phyloP scores from a whole-genome alignment of 2,888 invertebrate species.

The Melipona bicolor region DNA sequence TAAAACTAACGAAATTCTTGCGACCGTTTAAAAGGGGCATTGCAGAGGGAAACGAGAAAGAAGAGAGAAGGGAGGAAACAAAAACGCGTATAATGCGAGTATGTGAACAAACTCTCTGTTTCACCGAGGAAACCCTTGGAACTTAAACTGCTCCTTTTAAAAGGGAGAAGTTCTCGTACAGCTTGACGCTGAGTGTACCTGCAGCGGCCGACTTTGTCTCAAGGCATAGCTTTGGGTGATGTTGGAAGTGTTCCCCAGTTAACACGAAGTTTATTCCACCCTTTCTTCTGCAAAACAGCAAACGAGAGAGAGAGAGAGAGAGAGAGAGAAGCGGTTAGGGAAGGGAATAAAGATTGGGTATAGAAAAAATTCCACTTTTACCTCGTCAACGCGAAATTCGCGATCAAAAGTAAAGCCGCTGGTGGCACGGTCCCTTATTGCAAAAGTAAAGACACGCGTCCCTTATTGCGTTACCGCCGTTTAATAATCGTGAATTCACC shows the following conservation, averaged over 20 bases:
- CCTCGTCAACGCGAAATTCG: slow-evolving; percentile 30
- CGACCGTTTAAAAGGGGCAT: not conserved
- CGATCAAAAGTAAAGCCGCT: slow-evolving; percentile 37
- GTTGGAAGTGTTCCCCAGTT: slow-evolving; percentile 54
- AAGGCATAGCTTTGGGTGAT: slow-evolving; percentile 13
- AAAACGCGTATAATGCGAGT: slow-evolving; percentile 31
- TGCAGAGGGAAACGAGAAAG: not conserved
- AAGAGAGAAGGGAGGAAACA: not conserved
- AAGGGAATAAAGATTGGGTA: not conserved
- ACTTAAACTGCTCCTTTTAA: slow-evolving; percentile 49
- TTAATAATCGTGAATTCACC: slow-evolving; percentile 32
- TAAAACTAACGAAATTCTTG: slow-evolving; percentile 12
- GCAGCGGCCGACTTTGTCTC: slow-evolving; percentile 42
- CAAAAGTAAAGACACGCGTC: not conserved
- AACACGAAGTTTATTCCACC: slow-evolving; percentile 55
- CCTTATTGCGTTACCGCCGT: not conserved
- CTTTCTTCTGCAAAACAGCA: slow-evolving; percentile 18
- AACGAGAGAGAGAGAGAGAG: not conserved
- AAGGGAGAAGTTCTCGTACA: slow-evolving; percentile 37
- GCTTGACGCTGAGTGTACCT: slow-evolving; percentile 21
- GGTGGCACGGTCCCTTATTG: not conserved
- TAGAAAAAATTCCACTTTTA: slow-evolving; percentile 32
- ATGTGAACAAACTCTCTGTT: slow-evolving; percentile 53
- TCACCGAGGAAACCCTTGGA: slow-evolving; percentile 56
- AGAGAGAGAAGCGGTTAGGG: too few relatives aligned